A percentile compares a stretch with the other conserved stretches of the same genome.
phyloP scores from a whole-genome alignment of 2,797 vertebrate genomes.

The Alca torda region DNA sequence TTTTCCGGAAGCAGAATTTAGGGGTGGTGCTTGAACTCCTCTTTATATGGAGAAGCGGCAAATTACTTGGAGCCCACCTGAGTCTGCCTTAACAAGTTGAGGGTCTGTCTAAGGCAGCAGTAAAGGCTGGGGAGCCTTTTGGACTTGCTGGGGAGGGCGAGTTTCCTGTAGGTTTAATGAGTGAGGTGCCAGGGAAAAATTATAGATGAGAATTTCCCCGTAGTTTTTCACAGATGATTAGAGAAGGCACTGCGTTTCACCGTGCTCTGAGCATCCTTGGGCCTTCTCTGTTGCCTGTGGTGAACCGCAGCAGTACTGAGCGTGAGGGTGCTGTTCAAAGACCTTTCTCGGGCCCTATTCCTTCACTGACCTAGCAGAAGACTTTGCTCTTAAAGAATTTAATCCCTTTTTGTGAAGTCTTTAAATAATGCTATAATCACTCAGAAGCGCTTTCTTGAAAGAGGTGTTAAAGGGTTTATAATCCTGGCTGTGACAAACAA shows the following conservation, averaged over 20 bases:
- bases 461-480: background rate
- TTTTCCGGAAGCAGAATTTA: background rate
- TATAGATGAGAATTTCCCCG: fast-evolving
- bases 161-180: fast-evolving
- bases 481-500: background rate
- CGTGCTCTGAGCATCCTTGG: fast-evolving
- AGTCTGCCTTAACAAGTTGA: background rate
- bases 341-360: background rate
- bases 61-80: background rate
- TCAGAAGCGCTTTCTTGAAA: background rate
- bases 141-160: background rate
- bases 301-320: too few relatives aligned
- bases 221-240: fast-evolving
- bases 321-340: fast-evolving
- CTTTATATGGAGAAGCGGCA: background rate
- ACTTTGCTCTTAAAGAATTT: background rate
- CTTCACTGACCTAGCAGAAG: background rate
- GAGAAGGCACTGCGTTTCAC: fast-evolving
- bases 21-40: background rate
- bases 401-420: background rate
- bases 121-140: fast-evolving
- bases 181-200: fast-evolving
- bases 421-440: background rate
- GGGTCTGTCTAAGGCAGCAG: background rate
- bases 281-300: fast-evolving